phyloP scores from a whole-genome alignment of 1,140 invertebrate species.

The Zaprionus vittiger region DNA sequence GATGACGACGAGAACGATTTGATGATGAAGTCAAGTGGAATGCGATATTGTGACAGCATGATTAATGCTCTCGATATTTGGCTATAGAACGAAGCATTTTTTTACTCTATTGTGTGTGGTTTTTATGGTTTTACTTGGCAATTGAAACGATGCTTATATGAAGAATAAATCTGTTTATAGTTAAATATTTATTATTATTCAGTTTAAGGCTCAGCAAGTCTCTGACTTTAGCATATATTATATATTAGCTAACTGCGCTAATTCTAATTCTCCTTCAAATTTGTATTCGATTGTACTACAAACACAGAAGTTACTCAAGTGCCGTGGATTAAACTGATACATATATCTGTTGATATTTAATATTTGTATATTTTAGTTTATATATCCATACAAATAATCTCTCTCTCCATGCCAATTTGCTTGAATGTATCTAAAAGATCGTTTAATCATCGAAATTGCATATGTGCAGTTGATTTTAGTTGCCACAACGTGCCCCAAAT shows the following conservation, averaged over 20 bases:
- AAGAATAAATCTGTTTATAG: neutral
- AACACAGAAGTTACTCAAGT: too few species aligned
- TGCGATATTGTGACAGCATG: conserved; percentile 24
- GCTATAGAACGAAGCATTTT: neutral
- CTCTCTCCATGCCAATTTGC: neutral
- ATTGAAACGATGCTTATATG: neutral
- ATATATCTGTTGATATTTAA: neutral
- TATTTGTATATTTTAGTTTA: neutral
- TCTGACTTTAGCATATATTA: too few species aligned
- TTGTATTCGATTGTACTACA: too few species aligned
- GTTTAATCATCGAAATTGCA: conserved; percentile 24
- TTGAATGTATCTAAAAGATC: neutral
- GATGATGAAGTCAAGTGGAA: conserved; percentile 31
- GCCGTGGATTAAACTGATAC: too few species aligned
- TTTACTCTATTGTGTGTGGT: neutral
- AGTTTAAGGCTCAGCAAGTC: neutral
- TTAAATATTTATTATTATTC: neutral
- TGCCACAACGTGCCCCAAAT: conserved; percentile 33
- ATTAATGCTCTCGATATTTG: conserved; percentile 22
- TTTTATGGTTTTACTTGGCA: neutral
- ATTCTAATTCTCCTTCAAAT: too few species aligned
- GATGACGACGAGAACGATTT: conserved; percentile 33
- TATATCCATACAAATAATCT: neutral
- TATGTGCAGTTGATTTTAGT: neutral
- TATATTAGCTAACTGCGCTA: too few species aligned